Percentiles rank a stretch among this genome's conserved stretches.
These are phyloP conservation scores for Gastrophysa polygoni DNA, from an alignment of 2,888 invertebrate species.

Conservation along the genomic window DNA sequence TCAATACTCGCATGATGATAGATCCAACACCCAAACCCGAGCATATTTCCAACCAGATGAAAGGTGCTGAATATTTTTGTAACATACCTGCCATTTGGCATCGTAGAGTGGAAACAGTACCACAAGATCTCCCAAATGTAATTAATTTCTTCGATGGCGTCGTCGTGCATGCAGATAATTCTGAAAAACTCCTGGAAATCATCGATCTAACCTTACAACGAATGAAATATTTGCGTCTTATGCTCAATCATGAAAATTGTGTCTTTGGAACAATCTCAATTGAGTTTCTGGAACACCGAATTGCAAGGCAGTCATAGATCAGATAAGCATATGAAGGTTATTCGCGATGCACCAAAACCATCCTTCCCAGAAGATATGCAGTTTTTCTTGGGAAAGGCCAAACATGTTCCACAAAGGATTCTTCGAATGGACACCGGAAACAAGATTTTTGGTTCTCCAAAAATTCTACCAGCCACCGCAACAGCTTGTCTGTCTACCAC, in stretches of 20 bases:
- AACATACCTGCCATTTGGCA: conserved; percentile 37
- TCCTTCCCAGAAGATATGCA: conserved; percentile 15
- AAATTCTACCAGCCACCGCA: too few relatives aligned
- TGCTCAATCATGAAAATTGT: background rate
- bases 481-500: too few relatives aligned
- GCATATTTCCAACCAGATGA: too few relatives aligned
- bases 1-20: too few relatives aligned
- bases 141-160: background rate
- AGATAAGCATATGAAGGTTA: conserved; percentile 19
- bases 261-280: too few relatives aligned
- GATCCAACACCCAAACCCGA: too few relatives aligned
- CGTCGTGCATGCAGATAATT: background rate
- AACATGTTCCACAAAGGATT: too few relatives aligned
- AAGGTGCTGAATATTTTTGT: conserved; percentile 29
- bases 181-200: background rate
- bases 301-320: conserved; percentile 15
- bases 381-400: conserved; percentile 25
- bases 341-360: conserved; percentile 30
- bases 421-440: too few relatives aligned
- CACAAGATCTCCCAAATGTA: conserved; percentile 10
- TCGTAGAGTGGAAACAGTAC: conserved; percentile 1
- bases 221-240: conserved; percentile 10
- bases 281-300: conserved; percentile 25
- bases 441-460: too few relatives aligned
- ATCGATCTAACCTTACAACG: background rate